Base-by-base conservation (phyloP, 2,797 vertebrate genomes). In the Tadarida brasiliensis region DNA sequence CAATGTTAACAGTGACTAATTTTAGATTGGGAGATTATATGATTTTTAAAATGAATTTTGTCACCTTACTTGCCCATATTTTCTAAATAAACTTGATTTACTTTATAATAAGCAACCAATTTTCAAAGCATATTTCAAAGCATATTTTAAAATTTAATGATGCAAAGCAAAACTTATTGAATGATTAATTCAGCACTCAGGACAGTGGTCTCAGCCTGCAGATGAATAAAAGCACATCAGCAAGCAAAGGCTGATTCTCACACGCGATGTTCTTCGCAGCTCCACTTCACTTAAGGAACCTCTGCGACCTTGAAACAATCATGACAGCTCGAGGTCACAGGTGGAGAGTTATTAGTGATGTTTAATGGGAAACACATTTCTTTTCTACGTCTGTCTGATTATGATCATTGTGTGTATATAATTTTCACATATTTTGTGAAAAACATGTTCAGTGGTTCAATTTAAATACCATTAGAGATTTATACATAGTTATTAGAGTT, bases 371-470 rank as follows among this genome's bases (percentile, higher is more conserved):
- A 80, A 87, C 20, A 91, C 59, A 87, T 83, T 24, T 67, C 28
- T 85, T 86, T 61, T 59, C 63, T 78, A 70, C 90, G 96, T 73
- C 35, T 61, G 7, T 28, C 71, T 77, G 28, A 94, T 89, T 86
- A 51, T 86, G 57, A 78, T 81, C 44, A 83, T 54, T 86, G 35
- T 56, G 47, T 94, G 19, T 51, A 80, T 6, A 80, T 90, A 83
- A 80, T 89, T 91, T 74, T 61, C 26, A 76, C 2, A 24, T 76
- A 96, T 89, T 91, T 95, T 88, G n/a, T 94, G 11, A 71, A 65
- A 68, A 59, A 81, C 39, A 47, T 89, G 10, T 47, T 91, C 86
- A 94, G 14, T 70, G 11, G 10, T 76, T 97, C 44, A 33, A 86
- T 88, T 95, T 83, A 93, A 91, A 86, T 65, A 12, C 20, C 63